Conservation (phyloP, 1,140 invertebrate genomes). For the Chelonus insularis region DNA sequence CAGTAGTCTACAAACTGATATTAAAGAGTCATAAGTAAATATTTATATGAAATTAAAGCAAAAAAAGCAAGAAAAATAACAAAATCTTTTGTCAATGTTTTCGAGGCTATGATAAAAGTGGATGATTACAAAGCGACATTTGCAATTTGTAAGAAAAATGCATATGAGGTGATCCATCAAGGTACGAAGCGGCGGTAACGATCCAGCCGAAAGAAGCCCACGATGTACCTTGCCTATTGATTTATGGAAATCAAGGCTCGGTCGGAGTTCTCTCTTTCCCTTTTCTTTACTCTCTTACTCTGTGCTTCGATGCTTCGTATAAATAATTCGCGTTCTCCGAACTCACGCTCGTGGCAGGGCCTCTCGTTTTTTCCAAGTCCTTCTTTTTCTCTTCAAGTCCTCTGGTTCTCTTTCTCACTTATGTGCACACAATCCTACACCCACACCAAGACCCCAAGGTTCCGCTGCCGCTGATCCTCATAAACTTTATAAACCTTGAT, state of each 20-base stretch:
- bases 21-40: no score
- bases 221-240: constrained; percentile 36
- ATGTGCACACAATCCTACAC: background rate
- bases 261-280: constrained; percentile 38
- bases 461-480: constrained; percentile 45
- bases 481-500: constrained; percentile 50
- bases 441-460: constrained; percentile 22
- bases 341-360: constrained; percentile 15
- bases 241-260: constrained; percentile 49
- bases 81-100: background rate
- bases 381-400: constrained; percentile 20
- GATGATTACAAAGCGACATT: constrained; percentile 25
- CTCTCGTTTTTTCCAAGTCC: constrained; percentile 11
- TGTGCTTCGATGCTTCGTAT: constrained; percentile 40
- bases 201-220: constrained; percentile 29
- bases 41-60: no score
- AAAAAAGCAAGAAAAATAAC: no score
- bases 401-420: constrained; percentile 15
- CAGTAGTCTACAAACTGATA: no score
- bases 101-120: constrained; percentile 6
- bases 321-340: constrained; percentile 45
- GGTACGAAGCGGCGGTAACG: constrained; percentile 31
- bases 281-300: constrained; percentile 7
- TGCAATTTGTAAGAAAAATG: constrained; percentile 35
- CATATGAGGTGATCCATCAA: constrained; percentile 35